Evolutionary conservation across 2,888 invertebrate genomes (phyloP), one percentile per base, ranked within the genome.

Genomic region (Thymelicus sylvestris): DNA sequence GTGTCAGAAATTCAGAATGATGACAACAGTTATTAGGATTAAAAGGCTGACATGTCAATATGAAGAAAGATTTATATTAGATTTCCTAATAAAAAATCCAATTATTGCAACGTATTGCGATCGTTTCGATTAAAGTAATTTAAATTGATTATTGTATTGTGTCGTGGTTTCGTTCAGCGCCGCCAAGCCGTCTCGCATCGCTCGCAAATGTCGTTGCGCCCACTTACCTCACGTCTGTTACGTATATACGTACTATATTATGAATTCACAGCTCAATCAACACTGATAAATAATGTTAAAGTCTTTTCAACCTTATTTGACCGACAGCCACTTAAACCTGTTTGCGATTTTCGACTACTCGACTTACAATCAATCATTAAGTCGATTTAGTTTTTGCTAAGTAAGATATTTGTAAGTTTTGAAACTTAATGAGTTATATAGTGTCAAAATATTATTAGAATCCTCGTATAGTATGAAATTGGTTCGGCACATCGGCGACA

Each of bases 181-280:
- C 89, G 88, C 89, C 89, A 84, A 78, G 86, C 90, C 73, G 90
- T 90, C 90, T 89, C 86, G 80, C 73, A 72, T 70, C 69, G 75
- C 75, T 77, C 68, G 31, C 4, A 31, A 31, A 3, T 72, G 76
- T 75, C 76, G 73, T 73, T 74, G 74, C 76, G 76, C 77, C 79
- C 75, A 78, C 77, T 79, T 80, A 77, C 78, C 77, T 78, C 76
- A 77, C 78, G 75, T 77, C 73, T 55, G 69, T 66, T 71, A 39
- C 62, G 41, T 66, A 61, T 31, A 71, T 50, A 61, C 13, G 31
- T 55, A 57, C 67, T 7, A 62, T 71, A 61, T 70, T n/a, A 65
- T 66, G 44, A 44, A 60, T 52, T 70, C 65, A 71, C 70, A 61
- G 61, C 70, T 71, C 70, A 71, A 71, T 71, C 70, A 66, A 70